Evolutionary conservation across 2,113 vertebrate genomes (phyloP).

Genomic region (Trichechus manatus): DNA sequence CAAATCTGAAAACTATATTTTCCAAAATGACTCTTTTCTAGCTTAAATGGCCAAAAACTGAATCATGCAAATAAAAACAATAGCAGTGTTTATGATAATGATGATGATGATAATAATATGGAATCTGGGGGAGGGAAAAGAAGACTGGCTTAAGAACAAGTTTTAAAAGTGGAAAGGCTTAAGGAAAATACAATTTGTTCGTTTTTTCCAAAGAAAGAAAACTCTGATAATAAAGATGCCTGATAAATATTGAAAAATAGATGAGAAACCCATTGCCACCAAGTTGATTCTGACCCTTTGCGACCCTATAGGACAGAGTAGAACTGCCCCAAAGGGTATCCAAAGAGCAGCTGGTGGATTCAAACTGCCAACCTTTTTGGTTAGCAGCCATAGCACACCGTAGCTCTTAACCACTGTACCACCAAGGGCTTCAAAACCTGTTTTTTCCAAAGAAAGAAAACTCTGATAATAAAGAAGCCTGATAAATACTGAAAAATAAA

Average conservation of each 20-base stretch:
- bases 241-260: conserved; percentile 9
- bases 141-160: conserved; percentile 25
- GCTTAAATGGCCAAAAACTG: neutral
- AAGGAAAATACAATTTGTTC: neutral
- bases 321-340: too few species aligned
- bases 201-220: conserved; percentile 36
- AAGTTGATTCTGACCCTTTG: too few species aligned
- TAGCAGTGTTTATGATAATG: neutral
- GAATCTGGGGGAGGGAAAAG: neutral
- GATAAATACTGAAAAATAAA: conserved; percentile 10
- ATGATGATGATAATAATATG: neutral
- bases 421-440: too few species aligned
- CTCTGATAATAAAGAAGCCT: neutral
- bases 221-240: neutral
- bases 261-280: neutral
- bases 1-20: conserved; percentile 43
- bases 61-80: neutral
- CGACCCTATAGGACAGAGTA: too few species aligned
- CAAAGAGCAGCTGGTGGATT: too few species aligned
- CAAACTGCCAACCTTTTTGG: too few species aligned
- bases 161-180: conserved; percentile 21
- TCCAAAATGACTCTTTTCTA: neutral
- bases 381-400: too few species aligned
- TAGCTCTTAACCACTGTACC: too few species aligned
- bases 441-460: neutral